Conservation (phyloP, 64 coral and sea anemone genomes). For the Montipora efflorescens region DNA sequence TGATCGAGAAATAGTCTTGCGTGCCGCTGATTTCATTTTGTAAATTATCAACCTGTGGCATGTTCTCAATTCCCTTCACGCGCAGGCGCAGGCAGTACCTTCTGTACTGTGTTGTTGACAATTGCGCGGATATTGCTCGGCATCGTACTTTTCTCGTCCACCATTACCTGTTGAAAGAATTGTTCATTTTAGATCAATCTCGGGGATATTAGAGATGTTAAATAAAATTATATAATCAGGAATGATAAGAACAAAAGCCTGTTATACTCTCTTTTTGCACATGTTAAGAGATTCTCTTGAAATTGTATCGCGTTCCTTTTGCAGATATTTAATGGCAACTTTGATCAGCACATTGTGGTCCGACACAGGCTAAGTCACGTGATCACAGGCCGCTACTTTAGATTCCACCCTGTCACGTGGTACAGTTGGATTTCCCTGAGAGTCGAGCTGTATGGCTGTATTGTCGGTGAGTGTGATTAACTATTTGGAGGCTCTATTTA, state of each 20-base stretch:
- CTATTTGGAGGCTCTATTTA: background rate
- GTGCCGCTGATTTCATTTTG: too few species aligned
- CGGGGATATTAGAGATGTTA: too few species aligned
- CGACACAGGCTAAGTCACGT: constrained; percentile 30
- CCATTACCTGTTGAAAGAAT: too few species aligned
- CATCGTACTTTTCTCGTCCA: too few species aligned
- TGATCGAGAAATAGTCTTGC: too few species aligned
- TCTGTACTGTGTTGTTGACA: too few species aligned
- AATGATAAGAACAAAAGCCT: background rate
- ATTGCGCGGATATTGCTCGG: too few species aligned
- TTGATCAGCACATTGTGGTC: constrained; percentile 47
- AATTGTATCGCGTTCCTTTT: background rate
- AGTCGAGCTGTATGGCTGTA: constrained; percentile 84
- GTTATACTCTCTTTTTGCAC: background rate
- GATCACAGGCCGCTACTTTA: constrained; percentile 69
- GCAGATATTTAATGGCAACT: constrained; percentile 64
- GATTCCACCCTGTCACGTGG: constrained; percentile 87
- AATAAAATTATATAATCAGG: too few species aligned
- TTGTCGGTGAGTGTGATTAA: constrained; percentile 48
- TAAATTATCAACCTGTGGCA: too few species aligned
- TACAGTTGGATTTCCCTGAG: constrained; percentile 84
- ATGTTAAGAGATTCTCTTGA: background rate
- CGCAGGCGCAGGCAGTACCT: too few species aligned
- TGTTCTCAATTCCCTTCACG: too few species aligned
- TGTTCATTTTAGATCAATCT: too few species aligned